Base-by-base conservation (phyloP, 2,113 vertebrate genomes). In the Gadus chalcogrammus region DNA sequence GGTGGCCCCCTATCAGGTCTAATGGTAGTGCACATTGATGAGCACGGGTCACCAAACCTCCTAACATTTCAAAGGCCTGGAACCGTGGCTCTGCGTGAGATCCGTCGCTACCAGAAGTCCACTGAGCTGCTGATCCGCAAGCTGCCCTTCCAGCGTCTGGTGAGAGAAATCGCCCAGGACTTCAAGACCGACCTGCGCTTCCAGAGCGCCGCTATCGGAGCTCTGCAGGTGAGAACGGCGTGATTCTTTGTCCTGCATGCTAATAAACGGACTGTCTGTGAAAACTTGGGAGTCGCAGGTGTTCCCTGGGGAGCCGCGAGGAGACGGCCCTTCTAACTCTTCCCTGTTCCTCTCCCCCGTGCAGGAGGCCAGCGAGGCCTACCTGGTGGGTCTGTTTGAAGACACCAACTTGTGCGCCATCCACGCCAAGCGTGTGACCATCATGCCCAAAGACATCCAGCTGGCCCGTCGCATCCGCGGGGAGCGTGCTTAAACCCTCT, bases 361-460 rank as follows among this genome's bases (percentile, higher is more conserved):
- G 73, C 72, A 91, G 89, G 89, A 92, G 78, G 91, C 91, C 75
- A 92, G 91, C 1, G 91, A 92, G 84, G 91, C 91, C 28, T 92
- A 92, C 79, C 84, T 92, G 82, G 91, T 92, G 79, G 91, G 91
- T 73, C 83, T 90, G 77, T 92, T 92, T 81, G 91, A 92, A 82
- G 91, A 92, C 89, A 92, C 91, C 83, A 92, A 92, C 79, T 74
- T 92, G 87, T 92, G 91, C 73, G 91, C 91, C 79, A 92, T 92
- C 83, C 91, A 92, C 48, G 90, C 91, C 88, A 92, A 92, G 72
- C 85, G 91, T 74, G 91, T 93, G 87, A 93, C 91, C 87, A 92
- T 93, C 85, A 93, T 93, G 91, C 91, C 91, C 87, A 93, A 93
- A 91, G 92, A 93, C 88, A 93, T 93, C 90, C 92, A 93, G 90